Conservation (phyloP, 2,113 vertebrate genomes). For the Cettia cetti region DNA sequence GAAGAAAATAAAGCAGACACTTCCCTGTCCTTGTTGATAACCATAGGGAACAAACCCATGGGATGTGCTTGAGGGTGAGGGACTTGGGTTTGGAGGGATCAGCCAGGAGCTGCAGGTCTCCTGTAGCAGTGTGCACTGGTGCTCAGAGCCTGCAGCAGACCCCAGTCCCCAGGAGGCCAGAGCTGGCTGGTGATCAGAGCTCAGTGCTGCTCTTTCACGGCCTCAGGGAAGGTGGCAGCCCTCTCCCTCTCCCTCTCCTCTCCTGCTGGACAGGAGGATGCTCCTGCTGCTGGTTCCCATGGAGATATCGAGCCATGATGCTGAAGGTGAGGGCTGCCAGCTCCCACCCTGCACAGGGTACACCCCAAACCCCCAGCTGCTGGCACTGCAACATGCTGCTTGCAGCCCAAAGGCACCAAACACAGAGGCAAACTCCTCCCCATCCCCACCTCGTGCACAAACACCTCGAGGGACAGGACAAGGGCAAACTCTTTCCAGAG, state of each 20-base stretch:
- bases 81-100: background rate
- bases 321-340: background rate
- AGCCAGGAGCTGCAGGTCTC: background rate
- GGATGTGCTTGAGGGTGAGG: background rate
- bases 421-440: fast-evolving
- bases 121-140: fast-evolving
- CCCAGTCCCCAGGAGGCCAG: background rate
- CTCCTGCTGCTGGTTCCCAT: slow-evolving; percentile 70
- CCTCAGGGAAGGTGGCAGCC: background rate
- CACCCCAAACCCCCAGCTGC: background rate
- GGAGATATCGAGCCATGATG: slow-evolving; percentile 52
- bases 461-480: background rate
- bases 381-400: background rate
- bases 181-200: background rate
- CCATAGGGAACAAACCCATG: fast-evolving
- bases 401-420: background rate
- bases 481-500: background rate
- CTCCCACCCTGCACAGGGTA: background rate
- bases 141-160: background rate
- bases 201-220: background rate
- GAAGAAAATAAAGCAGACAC: background rate
- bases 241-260: background rate
- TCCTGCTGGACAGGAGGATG: background rate
- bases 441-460: background rate
- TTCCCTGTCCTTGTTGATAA: background rate